Base-by-base conservation (phyloP, 2,797 vertebrate genomes). In the Podarcis siculus region DNA sequence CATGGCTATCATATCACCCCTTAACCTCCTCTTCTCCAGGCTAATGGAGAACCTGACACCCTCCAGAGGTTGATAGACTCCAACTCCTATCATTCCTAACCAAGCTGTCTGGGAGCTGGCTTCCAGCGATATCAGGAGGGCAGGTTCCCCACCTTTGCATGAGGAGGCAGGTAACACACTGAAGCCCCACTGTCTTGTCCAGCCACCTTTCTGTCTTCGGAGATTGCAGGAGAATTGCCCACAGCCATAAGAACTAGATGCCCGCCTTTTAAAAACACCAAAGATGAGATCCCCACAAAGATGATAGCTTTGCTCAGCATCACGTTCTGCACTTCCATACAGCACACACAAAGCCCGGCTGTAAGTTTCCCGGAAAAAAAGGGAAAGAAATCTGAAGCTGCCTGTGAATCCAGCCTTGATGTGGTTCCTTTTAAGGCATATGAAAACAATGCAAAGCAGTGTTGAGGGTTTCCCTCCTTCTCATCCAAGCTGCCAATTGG, bases 401-500 rank as follows among this genome's bases (percentile, higher is more conserved):
- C 19, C 39, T 66, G 35, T 78, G 55, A 79, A 86, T 30, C 69
- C 42, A 58, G 30, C 27, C 12, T 85, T 37, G 23, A 61, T 75
- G 69, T 15, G n/a, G 55, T 73, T 15, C 55, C 80, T 55, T 89
- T 19, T 9, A 35, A 67, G 49, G 21, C 42, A 77, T 21, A 77
- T 37, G 12, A 69, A 89, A 89, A 86, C 84, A 86, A 82, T 69
- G 61, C 35, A 30, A 32, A 5, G 39, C 61, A 42, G 32, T 80
- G 79, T 61, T 19, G 32, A 19, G 8, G 32, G 30, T 49, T 78
- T 55, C 81, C 75, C 87, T 73, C 61, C 19, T 69, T 69, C 25
- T 30, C 37, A 45, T 69, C 58, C 42, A 82, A 69, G 39, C 71
- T 89, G 85, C 67, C 81, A 83, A 32, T 64, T 83, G 75, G 80